These are phyloP conservation scores for Halictus quadricinctus DNA, from an alignment of 2,888 invertebrate species.

Conservation along the genomic window DNA sequence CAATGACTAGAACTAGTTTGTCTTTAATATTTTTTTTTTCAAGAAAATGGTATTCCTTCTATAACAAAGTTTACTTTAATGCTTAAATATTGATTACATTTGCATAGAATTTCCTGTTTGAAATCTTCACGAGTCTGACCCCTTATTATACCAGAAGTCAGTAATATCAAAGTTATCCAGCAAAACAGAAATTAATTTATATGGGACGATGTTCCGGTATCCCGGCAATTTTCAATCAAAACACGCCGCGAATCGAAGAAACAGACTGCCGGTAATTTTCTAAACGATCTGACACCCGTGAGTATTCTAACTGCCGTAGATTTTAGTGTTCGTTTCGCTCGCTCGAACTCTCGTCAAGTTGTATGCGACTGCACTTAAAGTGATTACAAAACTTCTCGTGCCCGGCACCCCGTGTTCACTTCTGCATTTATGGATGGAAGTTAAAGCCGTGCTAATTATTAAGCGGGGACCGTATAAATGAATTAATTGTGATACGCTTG, in stretches of 20 bases:
- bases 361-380: constrained; percentile 67
- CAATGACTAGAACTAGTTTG: not conserved
- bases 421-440: constrained; percentile 48
- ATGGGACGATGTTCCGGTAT: not conserved
- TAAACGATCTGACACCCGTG: constrained; percentile 15
- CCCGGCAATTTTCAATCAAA: not conserved
- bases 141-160: too few species aligned
- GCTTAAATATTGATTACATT: too few species aligned
- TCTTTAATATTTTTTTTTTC: too few species aligned
- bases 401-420: constrained; percentile 31
- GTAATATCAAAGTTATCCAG: too few species aligned
- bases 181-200: too few species aligned
- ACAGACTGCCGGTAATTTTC: constrained; percentile 22
- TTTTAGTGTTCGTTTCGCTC: constrained; percentile 59
- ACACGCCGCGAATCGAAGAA: not conserved
- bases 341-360: constrained; percentile 59
- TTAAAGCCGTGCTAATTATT: constrained; percentile 63
- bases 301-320: constrained; percentile 36
- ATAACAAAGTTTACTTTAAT: too few species aligned
- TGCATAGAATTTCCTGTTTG: too few species aligned
- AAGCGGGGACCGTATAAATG: constrained; percentile 47
- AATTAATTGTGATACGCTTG: constrained; percentile 48
- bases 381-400: constrained; percentile 65
- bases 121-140: too few species aligned
- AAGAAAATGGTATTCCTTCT: too few species aligned